These are phyloP conservation scores for Chelonus insularis DNA, from an alignment of 1,140 invertebrate genomes.

Conservation along the genomic window DNA sequence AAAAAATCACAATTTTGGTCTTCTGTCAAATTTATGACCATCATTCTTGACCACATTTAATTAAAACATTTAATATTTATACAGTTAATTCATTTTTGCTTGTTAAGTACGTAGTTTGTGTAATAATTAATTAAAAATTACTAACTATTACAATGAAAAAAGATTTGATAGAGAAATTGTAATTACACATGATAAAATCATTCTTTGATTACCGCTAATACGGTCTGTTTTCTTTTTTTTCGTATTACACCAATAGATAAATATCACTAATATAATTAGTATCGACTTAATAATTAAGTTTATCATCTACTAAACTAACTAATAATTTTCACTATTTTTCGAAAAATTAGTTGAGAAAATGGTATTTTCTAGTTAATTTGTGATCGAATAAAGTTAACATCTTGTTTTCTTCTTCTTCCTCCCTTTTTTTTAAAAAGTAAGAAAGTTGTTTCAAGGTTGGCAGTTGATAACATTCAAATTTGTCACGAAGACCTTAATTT, in stretches of 20 bases:
- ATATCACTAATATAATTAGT: slow-evolving; percentile 55
- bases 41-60: too few relatives aligned
- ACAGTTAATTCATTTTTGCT: too few relatives aligned
- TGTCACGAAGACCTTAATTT: slow-evolving; percentile 24
- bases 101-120: too few relatives aligned
- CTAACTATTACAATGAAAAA: too few relatives aligned
- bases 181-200: neutral
- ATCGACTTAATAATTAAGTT: slow-evolving; percentile 56
- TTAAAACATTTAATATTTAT: too few relatives aligned
- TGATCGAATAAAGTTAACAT: too few relatives aligned
- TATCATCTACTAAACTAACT: slow-evolving; percentile 30
- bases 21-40: too few relatives aligned
- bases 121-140: slow-evolving; percentile 21
- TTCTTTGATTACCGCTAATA: too few relatives aligned
- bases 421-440: neutral
- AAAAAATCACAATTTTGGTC: too few relatives aligned
- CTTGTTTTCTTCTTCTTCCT: neutral
- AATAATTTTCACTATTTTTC: slow-evolving; percentile 26
- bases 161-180: too few relatives aligned
- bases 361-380: slow-evolving; percentile 13
- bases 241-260: slow-evolving; percentile 58
- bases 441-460: neutral
- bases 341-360: neutral
- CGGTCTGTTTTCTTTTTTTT: too few relatives aligned
- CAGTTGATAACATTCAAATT: neutral